phyloP scores from a whole-genome alignment of 2,888 invertebrate species.

The Andrena bicolor region DNA sequence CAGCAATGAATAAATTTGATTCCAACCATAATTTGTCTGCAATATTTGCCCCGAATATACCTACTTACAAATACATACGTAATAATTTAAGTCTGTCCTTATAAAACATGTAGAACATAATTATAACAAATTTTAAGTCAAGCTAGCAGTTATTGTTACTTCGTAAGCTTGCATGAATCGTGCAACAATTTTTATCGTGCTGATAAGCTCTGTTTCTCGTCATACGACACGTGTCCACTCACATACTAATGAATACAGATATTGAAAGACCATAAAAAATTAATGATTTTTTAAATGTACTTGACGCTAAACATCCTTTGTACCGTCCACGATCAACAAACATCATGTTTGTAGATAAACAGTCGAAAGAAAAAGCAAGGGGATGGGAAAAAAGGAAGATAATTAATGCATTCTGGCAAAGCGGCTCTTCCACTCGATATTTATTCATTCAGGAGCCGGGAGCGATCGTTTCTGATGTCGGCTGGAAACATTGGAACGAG shows the following conservation, averaged over 20 bases:
- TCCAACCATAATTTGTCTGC: too few species aligned
- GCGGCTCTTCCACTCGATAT: conserved; percentile 67
- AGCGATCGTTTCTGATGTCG: conserved; percentile 53
- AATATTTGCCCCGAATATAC: not conserved
- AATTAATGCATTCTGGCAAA: conserved; percentile 66
- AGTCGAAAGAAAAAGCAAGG: conserved; percentile 25
- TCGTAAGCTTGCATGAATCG: not conserved
- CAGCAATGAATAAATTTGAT: too few species aligned
- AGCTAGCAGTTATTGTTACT: not conserved
- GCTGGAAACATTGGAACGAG: conserved; percentile 39
- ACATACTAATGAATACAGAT: not conserved
- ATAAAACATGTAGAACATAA: not conserved
- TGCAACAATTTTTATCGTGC: not conserved
- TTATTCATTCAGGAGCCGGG: conserved; percentile 60
- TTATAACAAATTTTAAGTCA: not conserved
- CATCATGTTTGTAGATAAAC: conserved; percentile 20
- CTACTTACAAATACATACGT: not conserved
- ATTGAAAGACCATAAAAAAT: conserved; percentile 12
- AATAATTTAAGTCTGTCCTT: not conserved
- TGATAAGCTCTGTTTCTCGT: not conserved
- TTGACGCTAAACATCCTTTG: not conserved
- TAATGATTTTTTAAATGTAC: conserved; percentile 6
- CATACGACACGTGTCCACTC: not conserved
- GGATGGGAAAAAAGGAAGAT: conserved; percentile 46
- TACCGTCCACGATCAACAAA: conserved; percentile 48